Conservation (phyloP, 2,113 vertebrate genomes). For the Mormyrus lacerda region DNA sequence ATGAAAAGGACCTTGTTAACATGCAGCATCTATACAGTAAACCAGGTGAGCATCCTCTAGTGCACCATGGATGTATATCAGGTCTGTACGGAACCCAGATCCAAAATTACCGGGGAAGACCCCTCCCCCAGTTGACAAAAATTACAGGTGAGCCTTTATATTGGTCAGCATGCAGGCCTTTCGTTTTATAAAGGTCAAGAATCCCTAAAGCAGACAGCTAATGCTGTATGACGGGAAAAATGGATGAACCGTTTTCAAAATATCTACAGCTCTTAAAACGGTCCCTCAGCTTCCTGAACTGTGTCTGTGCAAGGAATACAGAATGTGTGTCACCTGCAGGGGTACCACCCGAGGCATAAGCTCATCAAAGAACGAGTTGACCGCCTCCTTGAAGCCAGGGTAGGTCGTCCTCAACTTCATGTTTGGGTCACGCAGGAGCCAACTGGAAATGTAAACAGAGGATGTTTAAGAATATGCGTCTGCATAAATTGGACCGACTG, state of each 20-base stretch:
- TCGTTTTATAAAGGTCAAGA: background rate
- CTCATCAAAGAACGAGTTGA: slow-evolving; percentile 68
- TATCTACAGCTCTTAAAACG: background rate
- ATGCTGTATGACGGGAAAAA: background rate
- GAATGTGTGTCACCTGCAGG: slow-evolving; percentile 4
- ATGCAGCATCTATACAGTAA: background rate
- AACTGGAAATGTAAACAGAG: slow-evolving; percentile 50
- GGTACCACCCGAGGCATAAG: slow-evolving; percentile 52
- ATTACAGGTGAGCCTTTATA: background rate
- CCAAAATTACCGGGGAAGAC: background rate
- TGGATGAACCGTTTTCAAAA: background rate
- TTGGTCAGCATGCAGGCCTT: background rate
- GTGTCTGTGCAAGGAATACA: too few species aligned
- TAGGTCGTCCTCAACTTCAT: slow-evolving; percentile 85
- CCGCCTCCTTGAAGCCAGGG: slow-evolving; percentile 69
- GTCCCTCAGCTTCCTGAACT: background rate
- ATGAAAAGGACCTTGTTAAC: background rate
- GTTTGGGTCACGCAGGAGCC: slow-evolving; percentile 72
- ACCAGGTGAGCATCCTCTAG: background rate
- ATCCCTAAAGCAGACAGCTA: background rate
- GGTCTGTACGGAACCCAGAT: background rate
- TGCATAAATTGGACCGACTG: background rate
- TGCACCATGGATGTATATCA: background rate
- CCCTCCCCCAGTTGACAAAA: background rate
- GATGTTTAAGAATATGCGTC: background rate